A percentile compares a stretch with the other conserved stretches of the same genome.
Evolutionary conservation across 2,797 vertebrate species (phyloP).

Genomic region (Pseudopleuronectes americanus): DNA sequence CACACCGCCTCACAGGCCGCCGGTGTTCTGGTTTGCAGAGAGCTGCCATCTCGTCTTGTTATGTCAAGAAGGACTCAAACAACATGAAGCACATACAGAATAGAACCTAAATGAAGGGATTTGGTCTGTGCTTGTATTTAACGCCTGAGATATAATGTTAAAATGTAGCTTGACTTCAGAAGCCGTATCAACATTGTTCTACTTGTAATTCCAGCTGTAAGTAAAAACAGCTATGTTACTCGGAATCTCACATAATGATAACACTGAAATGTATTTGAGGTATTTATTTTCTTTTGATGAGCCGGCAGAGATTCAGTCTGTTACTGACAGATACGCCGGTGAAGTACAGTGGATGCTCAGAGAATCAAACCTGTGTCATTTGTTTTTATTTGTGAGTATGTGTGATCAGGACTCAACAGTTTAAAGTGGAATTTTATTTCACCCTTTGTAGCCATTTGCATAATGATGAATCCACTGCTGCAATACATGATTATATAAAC

Average conservation of each 20-base stretch:
- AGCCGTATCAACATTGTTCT: neutral
- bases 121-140: neutral
- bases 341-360: neutral
- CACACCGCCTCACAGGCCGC: slow-evolving; percentile 19
- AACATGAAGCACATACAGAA: slow-evolving; percentile 17
- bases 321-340: neutral
- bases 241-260: slow-evolving; percentile 9
- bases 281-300: neutral
- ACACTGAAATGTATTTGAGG: neutral
- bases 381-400: neutral
- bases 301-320: neutral
- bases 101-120: neutral
- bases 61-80: slow-evolving; percentile 25
- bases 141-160: neutral
- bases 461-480: no score
- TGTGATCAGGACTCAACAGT: neutral
- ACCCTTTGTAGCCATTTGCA: no score
- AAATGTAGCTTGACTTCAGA: neutral
- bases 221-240: slow-evolving; percentile 7
- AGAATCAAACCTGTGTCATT: neutral
- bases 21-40: slow-evolving; percentile 40
- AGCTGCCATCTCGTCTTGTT: slow-evolving; percentile 33
- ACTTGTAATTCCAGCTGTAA: slow-evolving; percentile 3
- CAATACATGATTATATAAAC: no score
- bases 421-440: neutral